Conservation (phyloP, 2,113 vertebrate genomes). For the Arenaria interpres region DNA sequence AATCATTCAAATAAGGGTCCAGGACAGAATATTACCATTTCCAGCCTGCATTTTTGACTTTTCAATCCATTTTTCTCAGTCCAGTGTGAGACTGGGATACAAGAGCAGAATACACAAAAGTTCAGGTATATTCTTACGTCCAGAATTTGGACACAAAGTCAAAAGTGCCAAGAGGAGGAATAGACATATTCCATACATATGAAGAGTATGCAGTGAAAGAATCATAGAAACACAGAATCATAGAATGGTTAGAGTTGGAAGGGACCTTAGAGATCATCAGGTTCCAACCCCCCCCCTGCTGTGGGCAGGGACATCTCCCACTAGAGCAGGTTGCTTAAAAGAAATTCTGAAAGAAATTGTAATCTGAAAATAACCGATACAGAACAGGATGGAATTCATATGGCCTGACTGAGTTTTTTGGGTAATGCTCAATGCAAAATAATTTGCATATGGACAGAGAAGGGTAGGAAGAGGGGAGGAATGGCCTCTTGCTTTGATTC, state of each 20-base stretch:
- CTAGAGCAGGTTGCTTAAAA: not conserved
- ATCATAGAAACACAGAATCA: too few species aligned
- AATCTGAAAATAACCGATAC: not conserved
- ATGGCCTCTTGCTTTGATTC: not conserved
- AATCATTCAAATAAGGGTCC: not conserved
- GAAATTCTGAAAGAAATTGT: not conserved
- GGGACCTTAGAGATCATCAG: too few species aligned
- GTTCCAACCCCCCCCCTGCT: too few species aligned
- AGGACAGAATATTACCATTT: not conserved
- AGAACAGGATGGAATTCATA: not conserved
- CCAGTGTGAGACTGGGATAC: not conserved
- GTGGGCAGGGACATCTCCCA: too few species aligned
- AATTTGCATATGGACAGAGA: not conserved
- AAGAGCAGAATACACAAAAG: not conserved
- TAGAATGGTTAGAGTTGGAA: too few species aligned
- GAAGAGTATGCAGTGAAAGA: not conserved
- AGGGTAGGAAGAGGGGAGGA: not conserved
- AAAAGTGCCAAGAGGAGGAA: not conserved
- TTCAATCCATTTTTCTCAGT: not conserved
- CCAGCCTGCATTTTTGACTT: not conserved
- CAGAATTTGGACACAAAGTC: not conserved
- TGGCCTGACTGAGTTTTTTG: not conserved
- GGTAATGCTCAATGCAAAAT: not conserved
- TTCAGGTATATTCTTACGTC: not conserved
- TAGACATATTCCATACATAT: rapidly evolving